These are phyloP conservation scores for Hemiprocne comata DNA, from an alignment of 2,113 vertebrate genomes.

Conservation along the genomic window DNA sequence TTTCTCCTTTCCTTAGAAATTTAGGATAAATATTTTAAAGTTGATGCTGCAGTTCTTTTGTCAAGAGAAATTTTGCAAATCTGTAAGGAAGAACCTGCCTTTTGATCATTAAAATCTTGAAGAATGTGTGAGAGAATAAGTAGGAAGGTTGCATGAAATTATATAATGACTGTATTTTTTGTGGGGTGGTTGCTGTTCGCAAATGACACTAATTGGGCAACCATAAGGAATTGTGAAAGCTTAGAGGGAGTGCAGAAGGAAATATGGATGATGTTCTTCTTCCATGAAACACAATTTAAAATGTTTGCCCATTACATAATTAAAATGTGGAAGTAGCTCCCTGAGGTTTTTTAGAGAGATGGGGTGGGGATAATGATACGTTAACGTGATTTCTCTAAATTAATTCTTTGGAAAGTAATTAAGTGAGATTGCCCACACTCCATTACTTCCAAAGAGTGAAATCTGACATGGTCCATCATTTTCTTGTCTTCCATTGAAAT, in stretches of 20 bases:
- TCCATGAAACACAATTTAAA: neutral
- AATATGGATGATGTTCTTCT: neutral
- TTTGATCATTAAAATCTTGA: neutral
- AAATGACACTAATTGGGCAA: neutral
- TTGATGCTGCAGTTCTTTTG: neutral
- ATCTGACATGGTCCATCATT: neutral
- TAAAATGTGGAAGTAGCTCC: neutral
- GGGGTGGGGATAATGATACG: neutral
- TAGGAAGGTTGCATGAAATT: neutral
- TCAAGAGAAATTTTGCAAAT: neutral
- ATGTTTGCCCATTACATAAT: neutral
- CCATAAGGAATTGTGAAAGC: neutral
- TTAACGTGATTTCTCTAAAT: constrained; percentile 39
- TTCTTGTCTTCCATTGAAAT: constrained; percentile 23
- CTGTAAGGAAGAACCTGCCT: neutral
- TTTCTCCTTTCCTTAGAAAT: constrained; percentile 17
- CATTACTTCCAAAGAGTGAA: neutral
- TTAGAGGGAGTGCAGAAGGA: neutral
- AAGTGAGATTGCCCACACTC: constrained; percentile 13
- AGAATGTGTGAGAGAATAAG: constrained; percentile 10
- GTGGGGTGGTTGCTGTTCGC: neutral
- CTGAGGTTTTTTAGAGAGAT: neutral
- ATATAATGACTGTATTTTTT: neutral
- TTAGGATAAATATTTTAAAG: neutral
- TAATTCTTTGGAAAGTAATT: constrained; percentile 22